Percentiles rank a stretch among this genome's conserved stretches.
Evolutionary conservation across 2,113 vertebrate genomes (phyloP).

Genomic region (Arvicanthis niloticus): DNA sequence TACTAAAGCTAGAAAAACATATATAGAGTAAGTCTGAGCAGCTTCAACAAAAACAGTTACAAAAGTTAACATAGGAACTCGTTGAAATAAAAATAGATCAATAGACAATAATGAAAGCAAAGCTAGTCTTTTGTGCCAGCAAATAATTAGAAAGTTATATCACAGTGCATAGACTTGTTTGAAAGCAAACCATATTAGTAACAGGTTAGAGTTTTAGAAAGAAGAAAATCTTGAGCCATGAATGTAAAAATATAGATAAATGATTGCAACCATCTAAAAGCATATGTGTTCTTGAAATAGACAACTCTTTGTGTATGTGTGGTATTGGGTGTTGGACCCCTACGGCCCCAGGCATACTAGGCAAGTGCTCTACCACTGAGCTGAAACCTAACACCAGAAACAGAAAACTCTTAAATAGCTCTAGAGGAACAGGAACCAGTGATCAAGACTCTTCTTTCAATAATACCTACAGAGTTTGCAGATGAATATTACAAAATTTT

Average conservation of each 20-base stretch:
- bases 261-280: not conserved
- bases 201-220: not conserved
- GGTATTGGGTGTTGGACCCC: not conserved
- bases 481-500: not conserved
- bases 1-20: not conserved
- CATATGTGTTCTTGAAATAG: not conserved
- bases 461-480: not conserved
- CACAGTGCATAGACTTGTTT: fast-evolving
- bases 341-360: not conserved
- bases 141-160: not conserved
- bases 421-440: not conserved
- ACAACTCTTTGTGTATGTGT: not conserved
- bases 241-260: not conserved
- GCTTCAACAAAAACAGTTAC: not conserved
- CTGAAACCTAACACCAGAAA: not conserved
- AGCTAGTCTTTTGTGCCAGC: not conserved
- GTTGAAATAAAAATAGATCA: not conserved
- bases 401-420: not conserved
- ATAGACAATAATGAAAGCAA: not conserved
- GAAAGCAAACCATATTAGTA: fast-evolving
- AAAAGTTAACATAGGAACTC: not conserved
- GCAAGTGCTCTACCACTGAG: not conserved
- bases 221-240: not conserved
- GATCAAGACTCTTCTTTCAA: not conserved
- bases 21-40: not conserved